Percentiles rank a stretch among this genome's conserved stretches.
Evolutionary conservation across 1,140 invertebrate species (phyloP).

Genomic region (Pantala flavescens): DNA sequence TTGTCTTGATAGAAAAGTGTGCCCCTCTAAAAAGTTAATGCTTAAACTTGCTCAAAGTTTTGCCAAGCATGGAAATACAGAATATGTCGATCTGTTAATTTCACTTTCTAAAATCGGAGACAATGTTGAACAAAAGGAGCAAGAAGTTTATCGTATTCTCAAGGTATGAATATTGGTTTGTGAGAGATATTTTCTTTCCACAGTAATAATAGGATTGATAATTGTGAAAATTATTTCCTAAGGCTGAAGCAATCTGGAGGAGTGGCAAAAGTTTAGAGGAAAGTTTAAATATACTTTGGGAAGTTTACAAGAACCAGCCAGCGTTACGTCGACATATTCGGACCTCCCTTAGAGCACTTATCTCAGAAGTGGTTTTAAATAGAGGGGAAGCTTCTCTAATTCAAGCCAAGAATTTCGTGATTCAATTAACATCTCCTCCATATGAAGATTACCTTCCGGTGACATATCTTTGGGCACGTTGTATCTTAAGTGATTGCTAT

Average conservation of each 20-base stretch:
- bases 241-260: not conserved
- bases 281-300: not conserved
- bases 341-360: not conserved
- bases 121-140: not conserved
- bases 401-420: not conserved
- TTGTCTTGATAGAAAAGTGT: not conserved
- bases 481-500: not conserved
- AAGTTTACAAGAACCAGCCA: not conserved
- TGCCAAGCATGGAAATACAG: not conserved
- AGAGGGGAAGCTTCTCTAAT: not conserved
- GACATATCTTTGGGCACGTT: not conserved
- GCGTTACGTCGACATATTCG: not conserved
- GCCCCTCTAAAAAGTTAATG: not conserved
- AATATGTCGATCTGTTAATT: not conserved
- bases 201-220: not conserved
- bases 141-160: not conserved
- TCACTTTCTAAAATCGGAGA: not conserved
- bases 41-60: not conserved
- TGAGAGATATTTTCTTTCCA: not conserved
- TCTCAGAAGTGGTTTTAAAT: not conserved
- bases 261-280: not conserved
- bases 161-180: not conserved
- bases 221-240: not conserved
- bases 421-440: not conserved
- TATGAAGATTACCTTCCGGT: not conserved